phyloP scores from a whole-genome alignment of 1,140 invertebrate genomes.

The honey bee (Apis mellifera) region DNA sequence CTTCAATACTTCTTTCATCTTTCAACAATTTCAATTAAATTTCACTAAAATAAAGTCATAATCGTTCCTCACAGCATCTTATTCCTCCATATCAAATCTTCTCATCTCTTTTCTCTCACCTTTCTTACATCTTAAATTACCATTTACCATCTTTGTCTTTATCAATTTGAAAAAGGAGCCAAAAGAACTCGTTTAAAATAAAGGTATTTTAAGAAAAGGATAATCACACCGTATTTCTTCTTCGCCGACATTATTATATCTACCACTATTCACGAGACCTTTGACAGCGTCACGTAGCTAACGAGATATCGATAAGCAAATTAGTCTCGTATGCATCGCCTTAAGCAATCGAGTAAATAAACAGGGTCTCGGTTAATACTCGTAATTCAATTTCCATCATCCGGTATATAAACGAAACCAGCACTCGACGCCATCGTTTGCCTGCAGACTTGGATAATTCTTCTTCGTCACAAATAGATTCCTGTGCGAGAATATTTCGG shows the following conservation, averaged over 20 bases:
- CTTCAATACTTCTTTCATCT: too few species aligned
- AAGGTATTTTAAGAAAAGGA: too few species aligned
- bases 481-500: neutral
- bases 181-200: too few species aligned
- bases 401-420: slow-evolving; percentile 62
- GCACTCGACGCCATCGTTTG: neutral
- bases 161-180: too few species aligned
- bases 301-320: slow-evolving; percentile 74
- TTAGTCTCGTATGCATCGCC: slow-evolving; percentile 55
- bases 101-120: too few species aligned
- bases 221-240: too few species aligned
- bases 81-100: too few species aligned
- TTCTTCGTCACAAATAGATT: neutral
- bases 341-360: slow-evolving; percentile 26
- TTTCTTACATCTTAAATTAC: too few species aligned
- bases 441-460: neutral
- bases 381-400: slow-evolving; percentile 74
- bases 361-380: slow-evolving; percentile 74
- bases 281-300: slow-evolving; percentile 56
- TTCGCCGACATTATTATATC: neutral
- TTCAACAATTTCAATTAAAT: too few species aligned
- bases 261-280: neutral
- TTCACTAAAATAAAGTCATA: too few species aligned
- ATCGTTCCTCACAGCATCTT: too few species aligned
- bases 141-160: too few species aligned